Evolutionary conservation across 30 jellyfish, hydroid and myxozoan species (phyloP).

Genomic region (Chrysaora quinquecirrha): DNA sequence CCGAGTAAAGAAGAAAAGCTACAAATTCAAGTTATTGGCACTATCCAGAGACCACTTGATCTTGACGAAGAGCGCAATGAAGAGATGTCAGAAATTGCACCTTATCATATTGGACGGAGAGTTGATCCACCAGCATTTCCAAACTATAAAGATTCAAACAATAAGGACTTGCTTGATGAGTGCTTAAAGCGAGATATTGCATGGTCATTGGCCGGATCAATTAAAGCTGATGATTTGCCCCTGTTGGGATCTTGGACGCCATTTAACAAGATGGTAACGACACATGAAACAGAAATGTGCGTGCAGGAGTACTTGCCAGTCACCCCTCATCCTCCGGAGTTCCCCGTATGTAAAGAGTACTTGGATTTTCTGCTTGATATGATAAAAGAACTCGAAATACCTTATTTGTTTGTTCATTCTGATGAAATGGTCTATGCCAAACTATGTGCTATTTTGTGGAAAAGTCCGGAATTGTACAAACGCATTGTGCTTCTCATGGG

Average conservation of each 20-base stretch:
- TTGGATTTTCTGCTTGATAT: conserved; percentile 24
- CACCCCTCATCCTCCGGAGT: conserved; percentile 53
- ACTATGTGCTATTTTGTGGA: conserved; percentile 60
- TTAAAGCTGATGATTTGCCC: neutral
- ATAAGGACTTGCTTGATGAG: neutral
- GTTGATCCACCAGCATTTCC: neutral
- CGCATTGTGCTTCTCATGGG: conserved; percentile 41
- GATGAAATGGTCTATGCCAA: too few species aligned
- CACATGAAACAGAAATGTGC: neutral
- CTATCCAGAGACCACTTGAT: neutral
- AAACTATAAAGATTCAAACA: neutral
- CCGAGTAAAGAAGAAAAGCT: neutral
- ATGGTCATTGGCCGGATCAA: neutral
- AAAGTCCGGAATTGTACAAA: conserved; percentile 13
- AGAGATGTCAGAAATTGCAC: neutral
- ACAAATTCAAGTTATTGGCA: too few species aligned
- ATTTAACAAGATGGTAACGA: conserved; percentile 4
- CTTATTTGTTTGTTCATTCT: too few species aligned
- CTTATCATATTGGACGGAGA: neutral
- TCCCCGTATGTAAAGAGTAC: conserved; percentile 25
- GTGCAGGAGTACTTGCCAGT: conserved; percentile 56
- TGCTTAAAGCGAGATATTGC: neutral
- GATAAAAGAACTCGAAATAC: conserved; percentile 2
- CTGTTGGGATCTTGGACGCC: conserved; percentile 36
- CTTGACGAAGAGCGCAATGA: neutral